phyloP scores from a whole-genome alignment of 2,888 invertebrate species.

The Mythimna vitellina region DNA sequence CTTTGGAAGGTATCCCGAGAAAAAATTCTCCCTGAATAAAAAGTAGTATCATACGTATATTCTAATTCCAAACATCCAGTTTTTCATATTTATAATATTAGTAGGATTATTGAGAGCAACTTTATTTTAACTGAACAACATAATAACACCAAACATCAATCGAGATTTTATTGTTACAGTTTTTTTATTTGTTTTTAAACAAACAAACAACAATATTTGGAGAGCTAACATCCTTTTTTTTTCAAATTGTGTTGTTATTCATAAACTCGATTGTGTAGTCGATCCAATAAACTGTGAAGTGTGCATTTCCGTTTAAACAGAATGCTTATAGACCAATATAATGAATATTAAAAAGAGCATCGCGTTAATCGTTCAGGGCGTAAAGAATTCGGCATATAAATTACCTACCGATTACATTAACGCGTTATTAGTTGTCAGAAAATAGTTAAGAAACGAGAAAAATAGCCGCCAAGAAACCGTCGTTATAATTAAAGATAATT shows the following conservation, averaged over 20 bases:
- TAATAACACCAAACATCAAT: conserved; percentile 16
- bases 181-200: conserved; percentile 38
- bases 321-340: conserved; percentile 39
- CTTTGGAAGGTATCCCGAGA: too few species aligned
- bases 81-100: neutral
- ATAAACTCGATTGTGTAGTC: conserved; percentile 77
- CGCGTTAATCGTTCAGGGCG: conserved; percentile 82
- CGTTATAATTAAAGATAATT: conserved; percentile 75
- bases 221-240: conserved; percentile 68
- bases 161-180: conserved; percentile 16
- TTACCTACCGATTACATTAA: conserved; percentile 84
- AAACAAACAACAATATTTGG: conserved; percentile 65
- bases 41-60: too few species aligned
- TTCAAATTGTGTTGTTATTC: conserved; percentile 74
- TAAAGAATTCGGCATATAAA: conserved; percentile 84
- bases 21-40: too few species aligned
- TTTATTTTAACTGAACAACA: conserved; percentile 33
- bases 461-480: conserved; percentile 70
- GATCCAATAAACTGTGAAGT: conserved; percentile 83
- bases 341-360: conserved; percentile 77
- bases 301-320: conserved; percentile 77
- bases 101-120: neutral
- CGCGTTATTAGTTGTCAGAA: conserved; percentile 81
- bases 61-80: neutral
- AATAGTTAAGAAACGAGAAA: conserved; percentile 75